Percentiles rank a stretch among this genome's conserved stretches.
Conservation (phyloP, 2,888 invertebrate species). For the Folsomia manolachei region DNA sequence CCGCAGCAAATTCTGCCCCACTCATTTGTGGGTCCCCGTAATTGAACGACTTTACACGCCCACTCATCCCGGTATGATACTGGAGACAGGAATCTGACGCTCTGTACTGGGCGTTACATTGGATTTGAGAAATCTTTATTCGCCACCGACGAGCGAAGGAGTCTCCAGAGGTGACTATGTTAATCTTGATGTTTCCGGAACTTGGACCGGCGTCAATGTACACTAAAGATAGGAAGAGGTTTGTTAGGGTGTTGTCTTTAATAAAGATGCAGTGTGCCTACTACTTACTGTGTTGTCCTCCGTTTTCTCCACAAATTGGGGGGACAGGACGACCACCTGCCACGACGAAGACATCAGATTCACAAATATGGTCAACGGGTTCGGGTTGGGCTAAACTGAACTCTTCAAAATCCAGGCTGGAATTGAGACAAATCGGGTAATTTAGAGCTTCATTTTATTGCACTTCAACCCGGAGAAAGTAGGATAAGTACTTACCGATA, state of each 20-base stretch:
- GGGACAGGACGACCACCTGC: slow-evolving; percentile 51
- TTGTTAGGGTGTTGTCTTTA: neutral
- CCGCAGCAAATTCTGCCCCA: slow-evolving; percentile 36
- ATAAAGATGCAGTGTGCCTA: neutral
- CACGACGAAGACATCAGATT: slow-evolving; percentile 50
- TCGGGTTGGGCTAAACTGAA: slow-evolving; percentile 51
- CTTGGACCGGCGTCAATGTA: slow-evolving; percentile 78
- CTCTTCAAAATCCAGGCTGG: slow-evolving; percentile 52
- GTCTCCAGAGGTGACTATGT: slow-evolving; percentile 74
- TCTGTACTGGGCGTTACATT: slow-evolving; percentile 70
- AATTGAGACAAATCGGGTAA: slow-evolving; percentile 28
- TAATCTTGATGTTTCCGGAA: slow-evolving; percentile 75
- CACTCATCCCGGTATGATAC: slow-evolving; percentile 49
- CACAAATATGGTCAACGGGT: slow-evolving; percentile 50
- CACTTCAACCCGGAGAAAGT: no score
- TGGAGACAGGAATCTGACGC: slow-evolving; percentile 51
- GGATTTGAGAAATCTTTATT: slow-evolving; percentile 72
- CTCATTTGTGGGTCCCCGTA: slow-evolving; percentile 48
- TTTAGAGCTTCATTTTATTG: neutral
- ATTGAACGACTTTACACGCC: slow-evolving; percentile 51
- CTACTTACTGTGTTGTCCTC: slow-evolving; percentile 51
- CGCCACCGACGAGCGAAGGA: slow-evolving; percentile 75
- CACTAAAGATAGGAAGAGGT: slow-evolving; percentile 61
- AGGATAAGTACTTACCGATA: slow-evolving; percentile 41
- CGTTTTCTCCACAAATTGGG: slow-evolving; percentile 51